A percentile compares a stretch with the other conserved stretches of the same genome.
phyloP scores from a whole-genome alignment of 2,113 vertebrate genomes.

The Okapia johnstoni region DNA sequence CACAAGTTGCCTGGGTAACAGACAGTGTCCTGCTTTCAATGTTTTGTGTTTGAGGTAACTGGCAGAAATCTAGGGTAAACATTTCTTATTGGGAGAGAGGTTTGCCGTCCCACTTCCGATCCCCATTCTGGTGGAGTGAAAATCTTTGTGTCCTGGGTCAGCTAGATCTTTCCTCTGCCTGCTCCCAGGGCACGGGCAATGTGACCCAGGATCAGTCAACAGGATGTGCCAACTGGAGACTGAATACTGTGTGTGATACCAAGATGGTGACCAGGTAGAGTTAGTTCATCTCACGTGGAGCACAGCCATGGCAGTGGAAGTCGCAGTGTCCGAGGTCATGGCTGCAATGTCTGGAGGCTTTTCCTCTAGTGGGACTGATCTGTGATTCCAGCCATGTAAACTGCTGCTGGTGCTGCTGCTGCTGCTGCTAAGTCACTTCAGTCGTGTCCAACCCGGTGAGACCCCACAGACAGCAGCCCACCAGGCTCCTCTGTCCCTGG shows the following conservation, averaged over 20 bases:
- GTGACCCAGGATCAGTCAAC: neutral
- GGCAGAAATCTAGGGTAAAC: neutral
- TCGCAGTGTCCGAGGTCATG: rapidly evolving
- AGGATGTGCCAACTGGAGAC: neutral
- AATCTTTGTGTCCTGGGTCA: neutral
- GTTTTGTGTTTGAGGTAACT: neutral
- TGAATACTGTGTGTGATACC: neutral
- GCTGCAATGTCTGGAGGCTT: neutral
- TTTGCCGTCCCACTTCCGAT: neutral
- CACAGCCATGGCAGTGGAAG: neutral
- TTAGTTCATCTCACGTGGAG: neutral
- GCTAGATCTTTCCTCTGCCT: neutral
- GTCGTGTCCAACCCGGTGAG: rapidly evolving
- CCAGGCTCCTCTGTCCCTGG: neutral
- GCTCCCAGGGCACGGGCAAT: neutral
- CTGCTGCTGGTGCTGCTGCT: neutral
- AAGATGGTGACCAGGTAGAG: neutral
- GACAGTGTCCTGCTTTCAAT: neutral
- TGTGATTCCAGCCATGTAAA: neutral
- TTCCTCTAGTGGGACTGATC: neutral
- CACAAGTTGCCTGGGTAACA: neutral
- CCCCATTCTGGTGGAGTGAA: neutral
- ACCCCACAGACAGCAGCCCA: neutral
- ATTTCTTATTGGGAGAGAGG: neutral
- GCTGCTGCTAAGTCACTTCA: neutral